Conservation (phyloP, 23 tunicate species). For the Halocynthia aurantium region DNA sequence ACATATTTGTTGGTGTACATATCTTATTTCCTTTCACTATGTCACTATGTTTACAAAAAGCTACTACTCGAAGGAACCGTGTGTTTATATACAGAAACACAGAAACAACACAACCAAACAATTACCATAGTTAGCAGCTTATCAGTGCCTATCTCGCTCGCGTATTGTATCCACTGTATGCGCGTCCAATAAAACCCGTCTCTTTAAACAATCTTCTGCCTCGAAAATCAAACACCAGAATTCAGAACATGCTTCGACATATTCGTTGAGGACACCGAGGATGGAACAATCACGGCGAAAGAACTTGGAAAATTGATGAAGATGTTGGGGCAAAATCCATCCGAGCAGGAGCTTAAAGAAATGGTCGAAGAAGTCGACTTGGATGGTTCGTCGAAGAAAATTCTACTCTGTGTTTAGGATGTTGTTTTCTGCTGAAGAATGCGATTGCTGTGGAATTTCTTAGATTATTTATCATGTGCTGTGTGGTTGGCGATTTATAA, state of each 20-base stretch:
- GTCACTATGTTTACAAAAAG: no score
- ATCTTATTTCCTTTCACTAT: no score
- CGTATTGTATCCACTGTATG: not conserved
- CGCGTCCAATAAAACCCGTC: not conserved
- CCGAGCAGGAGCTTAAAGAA: constrained; percentile 32
- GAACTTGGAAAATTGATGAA: constrained; percentile 18
- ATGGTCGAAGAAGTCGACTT: constrained; percentile 37
- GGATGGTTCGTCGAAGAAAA: constrained; percentile 19
- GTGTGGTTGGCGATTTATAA: no score
- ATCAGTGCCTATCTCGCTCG: not conserved
- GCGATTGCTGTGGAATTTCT: no score
- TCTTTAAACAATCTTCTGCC: not conserved
- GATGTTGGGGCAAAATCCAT: constrained; percentile 33
- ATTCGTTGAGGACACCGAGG: constrained; percentile 36
- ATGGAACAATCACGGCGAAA: constrained; percentile 28
- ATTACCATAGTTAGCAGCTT: not conserved
- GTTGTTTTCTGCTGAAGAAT: no score
- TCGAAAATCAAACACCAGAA: constrained; percentile 9
- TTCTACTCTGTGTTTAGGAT: no score
- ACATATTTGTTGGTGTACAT: no score
- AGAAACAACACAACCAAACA: no score
- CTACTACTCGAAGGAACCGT: no score
- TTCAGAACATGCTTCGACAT: constrained; percentile 28
- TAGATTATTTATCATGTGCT: no score
- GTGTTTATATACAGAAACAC: no score